Evolutionary conservation across 2,888 invertebrate genomes (phyloP), one percentile per base, ranked within the genome.

Genomic region (Choreutis nemorana): DNA sequence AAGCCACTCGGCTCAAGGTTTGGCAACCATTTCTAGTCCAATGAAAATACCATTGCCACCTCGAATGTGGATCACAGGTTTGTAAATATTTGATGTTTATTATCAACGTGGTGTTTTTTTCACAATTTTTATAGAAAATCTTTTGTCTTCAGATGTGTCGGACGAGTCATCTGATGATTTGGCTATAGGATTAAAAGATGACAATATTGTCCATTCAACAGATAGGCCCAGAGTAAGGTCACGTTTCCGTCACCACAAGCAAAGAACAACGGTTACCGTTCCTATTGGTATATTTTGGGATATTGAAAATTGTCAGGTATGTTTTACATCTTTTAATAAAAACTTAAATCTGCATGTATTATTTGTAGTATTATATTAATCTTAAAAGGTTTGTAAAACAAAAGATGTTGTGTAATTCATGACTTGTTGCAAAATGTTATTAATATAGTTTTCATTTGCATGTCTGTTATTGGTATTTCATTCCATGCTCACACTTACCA

Each of bases 201-300:
- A 71, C 27, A 67, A 73, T 32, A 67, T 61, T 11, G 41, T 55
- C 23, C 37, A 58, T 18, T 40, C 45, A 12, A 38, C 56, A 23
- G 78, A 78, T 23, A 46, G 72, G 33, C 46, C 59, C 14, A 53
- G 70, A 35, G 61, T 73, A 18, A 56, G 73, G 46, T 70, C 77
- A 20, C 51, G 78, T 12, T 72, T 61, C 32, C 57, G 78, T 13
- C 66, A 73, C 37, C 65, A 73, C 34, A 75, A 73, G 43, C 55
- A 61, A 33, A 53, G 60, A 35, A 45, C 55, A 14, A 43, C 43
- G 27, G 36, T 31, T 22, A 55, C 42, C 50, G 45, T 68, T 32
- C 90, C 91, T 2, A 86, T 94, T 50, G 93, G 92, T 27, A 90
- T 94, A 41, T 94, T 93, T 67, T 94, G 94, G 94, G 94, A 94